Evolutionary conservation across 2,113 vertebrate genomes (phyloP), one percentile per base, ranked within the genome.

Genomic region (Carettochelys insculpta): DNA sequence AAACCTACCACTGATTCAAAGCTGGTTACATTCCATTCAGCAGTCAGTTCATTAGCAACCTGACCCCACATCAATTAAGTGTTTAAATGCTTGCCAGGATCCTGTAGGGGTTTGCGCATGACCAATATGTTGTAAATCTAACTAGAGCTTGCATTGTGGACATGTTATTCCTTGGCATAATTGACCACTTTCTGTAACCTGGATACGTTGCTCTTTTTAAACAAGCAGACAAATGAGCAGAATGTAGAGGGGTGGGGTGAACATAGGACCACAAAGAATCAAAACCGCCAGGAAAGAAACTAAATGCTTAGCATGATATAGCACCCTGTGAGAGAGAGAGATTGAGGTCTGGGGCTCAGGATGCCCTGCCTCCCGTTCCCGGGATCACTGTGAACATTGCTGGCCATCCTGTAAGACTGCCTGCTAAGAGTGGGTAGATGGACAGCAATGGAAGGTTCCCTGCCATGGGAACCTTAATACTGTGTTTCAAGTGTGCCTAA

Each of bases 21-120:
- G 87, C 85, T 96, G 95, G 61, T 92, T 77, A 76, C 92, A 93
- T 91, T 94, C 92, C 92, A 87, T 92, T 90, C 92, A 95, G 93
- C 83, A 85, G 89, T 96, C 96, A 38, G 19, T 88, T 90, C 95
- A 48, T 92, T 48, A 88, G 87, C 93, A 82, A 71, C 52, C 73
- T 85, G 83, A 92, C 81, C 73, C 88, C 95, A 14, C 16, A 90
- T 90, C 90, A 82, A 85, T 56, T 83, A 77, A 81, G 86, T 89
- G 77, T 92, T 92, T 92, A 89, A 94, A 83, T 92, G 93, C 94
- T 93, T 92, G 85, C 93, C 89, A 94, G 95, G 94, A 80, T 93
- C 86, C 68, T 43, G 52, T 97, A 97, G 96, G 92, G 92, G 92
- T 82, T 81, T 94, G 68, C 95, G 97, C 89, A 91, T 93, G 95